These are phyloP conservation scores for Patagioenas fasciata DNA, from an alignment of 2,113 vertebrate species.

Conservation along the genomic window DNA sequence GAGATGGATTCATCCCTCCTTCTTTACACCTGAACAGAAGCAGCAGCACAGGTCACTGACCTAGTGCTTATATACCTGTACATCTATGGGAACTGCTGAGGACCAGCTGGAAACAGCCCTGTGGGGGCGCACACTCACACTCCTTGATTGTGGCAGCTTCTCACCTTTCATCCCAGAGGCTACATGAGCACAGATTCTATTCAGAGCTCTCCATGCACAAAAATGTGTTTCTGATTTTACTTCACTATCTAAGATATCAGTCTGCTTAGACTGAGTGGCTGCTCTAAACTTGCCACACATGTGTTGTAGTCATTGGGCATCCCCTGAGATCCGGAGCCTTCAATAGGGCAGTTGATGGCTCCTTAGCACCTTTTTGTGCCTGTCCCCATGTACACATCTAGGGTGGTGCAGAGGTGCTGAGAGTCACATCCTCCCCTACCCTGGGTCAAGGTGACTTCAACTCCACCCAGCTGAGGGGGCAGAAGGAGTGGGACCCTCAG, in stretches of 20 bases:
- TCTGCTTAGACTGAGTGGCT: neutral
- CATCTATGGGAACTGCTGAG: neutral
- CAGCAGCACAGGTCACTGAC: neutral
- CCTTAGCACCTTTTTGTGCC: no score
- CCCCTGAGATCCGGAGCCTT: no score
- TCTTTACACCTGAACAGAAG: neutral
- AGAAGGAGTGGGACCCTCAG: no score
- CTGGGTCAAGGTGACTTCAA: no score
- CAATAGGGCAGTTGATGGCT: no score
- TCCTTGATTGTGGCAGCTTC: neutral
- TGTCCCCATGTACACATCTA: no score
- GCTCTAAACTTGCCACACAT: neutral
- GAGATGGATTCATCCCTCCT: neutral
- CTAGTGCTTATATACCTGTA: neutral
- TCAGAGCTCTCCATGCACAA: neutral
- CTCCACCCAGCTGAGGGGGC: no score
- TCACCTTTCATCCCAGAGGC: neutral
- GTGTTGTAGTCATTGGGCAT: no score
- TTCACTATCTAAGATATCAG: neutral
- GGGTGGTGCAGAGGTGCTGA: no score
- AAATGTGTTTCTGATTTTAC: neutral
- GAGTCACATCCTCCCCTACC: no score
- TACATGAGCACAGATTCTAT: neutral
- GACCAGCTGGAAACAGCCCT: neutral
- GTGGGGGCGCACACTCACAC: neutral